Evolutionary conservation across 2,888 invertebrate genomes (phyloP), one percentile per base, ranked within the genome.

Genomic region (Priapulus caudatus): DNA sequence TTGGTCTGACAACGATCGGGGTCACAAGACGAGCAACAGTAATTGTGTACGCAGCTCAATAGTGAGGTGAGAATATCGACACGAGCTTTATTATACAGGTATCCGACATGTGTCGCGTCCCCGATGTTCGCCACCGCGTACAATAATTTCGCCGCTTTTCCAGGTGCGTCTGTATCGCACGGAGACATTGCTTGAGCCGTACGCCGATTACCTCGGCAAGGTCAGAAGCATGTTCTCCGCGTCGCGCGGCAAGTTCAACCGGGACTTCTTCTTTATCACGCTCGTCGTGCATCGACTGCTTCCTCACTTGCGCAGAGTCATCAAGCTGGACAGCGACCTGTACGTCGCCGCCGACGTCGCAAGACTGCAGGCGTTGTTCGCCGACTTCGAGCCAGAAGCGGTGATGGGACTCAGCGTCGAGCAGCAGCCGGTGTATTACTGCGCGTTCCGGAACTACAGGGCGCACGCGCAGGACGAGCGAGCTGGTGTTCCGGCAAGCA

Each of bases 271-370:
- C 71, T 86, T 83, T 66, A 68, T 86, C 22, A 86, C 86, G 0
- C 72, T 85, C 48, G 83, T 82, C 1, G 67, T 86, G 21, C 81
- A 85, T 66, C 75, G 77, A 61, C n/a, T 33, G 33, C n/a, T 33
- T 10, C 80, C 82, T 10, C 67, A 75, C 49, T 77, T 84, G 63
- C 73, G 77, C 22, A 71, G 74, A 57, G 80, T 82, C 16, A 78
- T 84, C 56, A 77, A 86, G 72, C 72, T 86, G 48, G 87, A 87
- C 72, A 81, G 82, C 60, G 87, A 87, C 72, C 78, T 83, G 48
- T 81, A 81, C 69, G 81, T 87, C 67, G 75, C 78, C 59, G 76
- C 76, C 20, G 83, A 84, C 67, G 75, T 86, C 43, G 74, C 74
- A 45, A 69, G 80, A 55, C 72, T 87, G 2, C 81, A 82, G 64